Evolutionary conservation across 2,888 invertebrate species (phyloP).

Genomic region (Dicycla oo): DNA sequence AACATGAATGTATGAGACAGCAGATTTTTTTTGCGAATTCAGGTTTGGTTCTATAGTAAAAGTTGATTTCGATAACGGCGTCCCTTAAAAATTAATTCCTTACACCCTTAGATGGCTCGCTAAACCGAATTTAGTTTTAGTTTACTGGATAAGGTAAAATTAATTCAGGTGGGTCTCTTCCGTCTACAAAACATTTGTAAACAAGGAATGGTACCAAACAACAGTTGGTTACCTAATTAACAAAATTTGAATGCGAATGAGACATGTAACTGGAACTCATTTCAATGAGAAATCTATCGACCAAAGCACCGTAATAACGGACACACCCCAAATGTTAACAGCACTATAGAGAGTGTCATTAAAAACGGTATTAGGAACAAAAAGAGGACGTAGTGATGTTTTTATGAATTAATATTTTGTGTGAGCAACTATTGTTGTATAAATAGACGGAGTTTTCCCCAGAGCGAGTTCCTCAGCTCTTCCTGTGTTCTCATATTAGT

Average conservation of each 20-base stretch:
- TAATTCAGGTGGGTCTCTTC: background rate
- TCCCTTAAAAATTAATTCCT: background rate
- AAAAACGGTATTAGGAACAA: constrained; percentile 33
- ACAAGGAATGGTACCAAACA: constrained; percentile 27
- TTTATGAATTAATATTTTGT: constrained; percentile 16
- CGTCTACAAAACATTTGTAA: background rate
- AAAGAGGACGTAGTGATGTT: constrained; percentile 10
- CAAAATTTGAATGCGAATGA: constrained; percentile 57
- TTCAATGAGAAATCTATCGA: constrained; percentile 58
- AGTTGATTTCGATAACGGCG: background rate
- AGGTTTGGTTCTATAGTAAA: too few species aligned
- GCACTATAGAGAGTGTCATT: constrained; percentile 7
- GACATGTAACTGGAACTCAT: constrained; percentile 49
- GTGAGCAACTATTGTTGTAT: constrained; percentile 11
- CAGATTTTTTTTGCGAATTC: too few species aligned
- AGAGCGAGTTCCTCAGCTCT: constrained; percentile 17
- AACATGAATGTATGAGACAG: too few species aligned
- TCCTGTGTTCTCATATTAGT: constrained; percentile 41
- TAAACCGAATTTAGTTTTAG: background rate
- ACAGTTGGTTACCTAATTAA: constrained; percentile 55
- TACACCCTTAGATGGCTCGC: background rate
- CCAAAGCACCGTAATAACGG: constrained; percentile 62
- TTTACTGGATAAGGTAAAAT: background rate
- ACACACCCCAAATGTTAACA: constrained; percentile 23
- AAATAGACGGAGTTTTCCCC: constrained; percentile 16